A percentile compares a stretch with the other conserved stretches of the same genome.
Evolutionary conservation across 2,888 invertebrate species (phyloP).

Genomic region (Hemistola chrysoprasaria): DNA sequence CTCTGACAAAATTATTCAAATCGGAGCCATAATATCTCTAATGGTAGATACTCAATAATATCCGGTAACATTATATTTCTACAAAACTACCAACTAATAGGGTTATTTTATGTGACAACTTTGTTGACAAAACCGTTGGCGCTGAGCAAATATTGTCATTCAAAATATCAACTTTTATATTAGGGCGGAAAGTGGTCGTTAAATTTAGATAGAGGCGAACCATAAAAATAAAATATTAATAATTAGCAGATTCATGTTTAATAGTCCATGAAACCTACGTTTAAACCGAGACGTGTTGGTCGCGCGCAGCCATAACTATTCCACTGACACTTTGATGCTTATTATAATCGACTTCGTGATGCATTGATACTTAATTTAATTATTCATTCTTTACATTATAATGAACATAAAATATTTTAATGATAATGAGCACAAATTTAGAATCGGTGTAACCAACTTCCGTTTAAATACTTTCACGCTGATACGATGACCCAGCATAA

Average conservation of each 20-base stretch:
- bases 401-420: conserved; percentile 22
- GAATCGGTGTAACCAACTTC: conserved; percentile 42
- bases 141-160: conserved; percentile 62
- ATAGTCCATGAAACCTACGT: conserved; percentile 68
- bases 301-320: conserved; percentile 42
- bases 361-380: conserved; percentile 27
- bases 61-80: conserved; percentile 52
- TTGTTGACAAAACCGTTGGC: conserved; percentile 54
- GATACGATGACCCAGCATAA: conserved; percentile 47
- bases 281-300: conserved; percentile 42
- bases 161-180: conserved; percentile 56
- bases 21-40: conserved; percentile 35
- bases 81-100: conserved; percentile 36
- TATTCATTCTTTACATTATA: conserved; percentile 25
- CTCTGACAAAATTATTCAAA: conserved; percentile 28
- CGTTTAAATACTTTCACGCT: conserved; percentile 52
- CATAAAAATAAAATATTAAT: conserved; percentile 77
- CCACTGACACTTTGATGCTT: conserved; percentile 42
- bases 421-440: conserved; percentile 21
- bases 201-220: conserved; percentile 58
- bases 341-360: conserved; percentile 33
- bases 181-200: conserved; percentile 69
- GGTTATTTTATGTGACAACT: conserved; percentile 39
- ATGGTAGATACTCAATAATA: conserved; percentile 47
- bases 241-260: conserved; percentile 65